phyloP scores from a whole-genome alignment of 2,113 vertebrate genomes.

The Myiopsitta monachus region DNA sequence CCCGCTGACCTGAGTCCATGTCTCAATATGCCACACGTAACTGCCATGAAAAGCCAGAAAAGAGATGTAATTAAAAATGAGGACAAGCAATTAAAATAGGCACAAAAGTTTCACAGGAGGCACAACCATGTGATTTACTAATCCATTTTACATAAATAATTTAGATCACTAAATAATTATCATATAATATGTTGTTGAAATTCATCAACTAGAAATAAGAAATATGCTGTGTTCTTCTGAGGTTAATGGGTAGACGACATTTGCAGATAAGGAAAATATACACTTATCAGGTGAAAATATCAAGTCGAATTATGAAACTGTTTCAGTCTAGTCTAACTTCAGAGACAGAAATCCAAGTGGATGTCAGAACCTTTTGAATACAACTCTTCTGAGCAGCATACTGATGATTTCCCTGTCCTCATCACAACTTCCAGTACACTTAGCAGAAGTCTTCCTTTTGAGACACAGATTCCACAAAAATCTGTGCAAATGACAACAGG shows the following conservation, averaged over 20 bases:
- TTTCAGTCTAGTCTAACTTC: not conserved
- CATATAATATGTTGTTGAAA: slow-evolving; percentile 38
- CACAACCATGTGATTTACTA: slow-evolving; percentile 7
- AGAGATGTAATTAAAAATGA: slow-evolving; percentile 7
- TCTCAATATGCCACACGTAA: not conserved
- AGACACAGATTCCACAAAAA: not conserved
- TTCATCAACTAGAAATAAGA: slow-evolving; percentile 8
- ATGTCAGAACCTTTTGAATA: not conserved
- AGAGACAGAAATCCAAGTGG: not conserved
- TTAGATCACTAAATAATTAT: slow-evolving; percentile 40
- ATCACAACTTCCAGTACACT: not conserved
- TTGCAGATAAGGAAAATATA: slow-evolving; percentile 23
- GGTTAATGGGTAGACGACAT: slow-evolving; percentile 29
- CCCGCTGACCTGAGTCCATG: no score
- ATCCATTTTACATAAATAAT: slow-evolving; percentile 45
- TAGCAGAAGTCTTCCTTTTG: not conserved
- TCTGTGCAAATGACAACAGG: not conserved
- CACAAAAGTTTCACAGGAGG: slow-evolving; percentile 27
- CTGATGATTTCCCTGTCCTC: not conserved
- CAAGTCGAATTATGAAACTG: slow-evolving; percentile 21
- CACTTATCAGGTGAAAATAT: slow-evolving; percentile 3
- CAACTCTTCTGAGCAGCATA: not conserved
- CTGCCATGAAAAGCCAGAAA: not conserved
- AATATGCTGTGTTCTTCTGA: not conserved
- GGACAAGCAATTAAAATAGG: not conserved